Percentiles rank a stretch among this genome's conserved stretches.
phyloP scores from a whole-genome alignment of 2,113 vertebrate genomes.

The pig (Sus scrofa) region DNA sequence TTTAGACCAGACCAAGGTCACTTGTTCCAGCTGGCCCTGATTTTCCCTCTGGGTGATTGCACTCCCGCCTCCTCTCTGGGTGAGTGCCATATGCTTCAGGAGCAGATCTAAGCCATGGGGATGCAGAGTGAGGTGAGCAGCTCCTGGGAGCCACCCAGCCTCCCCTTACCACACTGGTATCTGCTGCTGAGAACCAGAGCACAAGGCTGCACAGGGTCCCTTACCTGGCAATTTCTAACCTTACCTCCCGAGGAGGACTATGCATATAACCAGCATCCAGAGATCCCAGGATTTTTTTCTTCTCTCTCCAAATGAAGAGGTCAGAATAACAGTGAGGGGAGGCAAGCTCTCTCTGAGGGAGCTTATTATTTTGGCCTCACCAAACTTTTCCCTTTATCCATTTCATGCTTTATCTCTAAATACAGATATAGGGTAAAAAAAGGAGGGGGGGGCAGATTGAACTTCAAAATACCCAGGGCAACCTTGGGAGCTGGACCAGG shows the following conservation, averaged over 20 bases:
- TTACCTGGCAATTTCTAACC: neutral
- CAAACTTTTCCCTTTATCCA: neutral
- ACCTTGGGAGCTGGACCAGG: neutral
- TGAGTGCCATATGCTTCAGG: neutral
- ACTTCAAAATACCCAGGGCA: neutral
- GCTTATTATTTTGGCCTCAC: neutral
- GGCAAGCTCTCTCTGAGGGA: neutral
- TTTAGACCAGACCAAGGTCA: neutral
- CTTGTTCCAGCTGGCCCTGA: neutral
- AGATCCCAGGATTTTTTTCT: neutral
- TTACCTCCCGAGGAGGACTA: neutral
- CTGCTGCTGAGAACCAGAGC: neutral
- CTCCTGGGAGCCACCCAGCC: neutral
- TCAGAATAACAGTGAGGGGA: neutral
- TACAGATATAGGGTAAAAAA: neutral
- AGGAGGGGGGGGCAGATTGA: neutral
- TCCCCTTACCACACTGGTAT: neutral
- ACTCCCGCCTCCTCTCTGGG: neutral
- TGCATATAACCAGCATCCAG: neutral
- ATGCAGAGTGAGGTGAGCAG: neutral
- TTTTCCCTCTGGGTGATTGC: neutral
- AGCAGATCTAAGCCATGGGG: too few relatives aligned
- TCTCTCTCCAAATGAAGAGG: neutral
- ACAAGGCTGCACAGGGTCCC: accelerated
- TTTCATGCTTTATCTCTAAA: neutral